A percentile compares a stretch with the other conserved stretches of the same genome.
Conservation (phyloP, 1,140 invertebrate genomes). For the Dolichoris vasculosae region DNA sequence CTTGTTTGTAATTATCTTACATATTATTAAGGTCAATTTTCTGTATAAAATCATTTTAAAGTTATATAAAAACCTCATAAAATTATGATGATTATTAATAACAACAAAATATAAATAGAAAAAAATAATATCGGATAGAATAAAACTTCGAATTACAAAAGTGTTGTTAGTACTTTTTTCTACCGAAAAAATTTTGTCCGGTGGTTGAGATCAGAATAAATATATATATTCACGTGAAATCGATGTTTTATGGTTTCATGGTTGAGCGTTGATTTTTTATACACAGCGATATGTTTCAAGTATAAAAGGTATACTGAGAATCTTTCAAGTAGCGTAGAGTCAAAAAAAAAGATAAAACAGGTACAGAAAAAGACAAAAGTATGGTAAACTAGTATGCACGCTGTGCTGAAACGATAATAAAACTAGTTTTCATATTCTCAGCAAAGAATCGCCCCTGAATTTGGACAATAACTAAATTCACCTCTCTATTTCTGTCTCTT, state of each 20-base stretch:
- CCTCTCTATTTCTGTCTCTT: constrained; percentile 33
- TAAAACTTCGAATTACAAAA: background rate
- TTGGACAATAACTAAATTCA: constrained; percentile 34
- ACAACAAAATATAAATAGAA: too few species aligned
- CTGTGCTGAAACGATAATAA: constrained; percentile 49
- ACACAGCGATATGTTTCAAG: constrained; percentile 66
- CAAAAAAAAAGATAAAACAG: constrained; percentile 54
- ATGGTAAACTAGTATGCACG: constrained; percentile 57
- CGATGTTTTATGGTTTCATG: constrained; percentile 57
- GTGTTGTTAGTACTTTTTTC: background rate
- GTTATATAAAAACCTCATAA: too few species aligned
- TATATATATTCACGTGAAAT: background rate
- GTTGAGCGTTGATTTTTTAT: constrained; percentile 69
- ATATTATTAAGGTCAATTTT: too few species aligned
- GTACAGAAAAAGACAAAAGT: constrained; percentile 35
- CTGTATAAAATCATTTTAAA: too few species aligned
- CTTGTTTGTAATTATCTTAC: too few species aligned
- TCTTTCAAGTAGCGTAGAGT: constrained; percentile 48
- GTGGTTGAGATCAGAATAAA: background rate
- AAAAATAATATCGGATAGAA: too few species aligned
- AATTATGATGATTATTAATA: too few species aligned
- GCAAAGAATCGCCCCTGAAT: constrained; percentile 37
- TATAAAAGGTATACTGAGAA: constrained; percentile 59
- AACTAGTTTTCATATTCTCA: constrained; percentile 44
- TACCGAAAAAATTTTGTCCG: background rate